A percentile compares a stretch with the other conserved stretches of the same genome.
These are phyloP conservation scores for Dasyprocta punctata DNA, from an alignment of 2,113 vertebrate genomes.

Conservation along the genomic window DNA sequence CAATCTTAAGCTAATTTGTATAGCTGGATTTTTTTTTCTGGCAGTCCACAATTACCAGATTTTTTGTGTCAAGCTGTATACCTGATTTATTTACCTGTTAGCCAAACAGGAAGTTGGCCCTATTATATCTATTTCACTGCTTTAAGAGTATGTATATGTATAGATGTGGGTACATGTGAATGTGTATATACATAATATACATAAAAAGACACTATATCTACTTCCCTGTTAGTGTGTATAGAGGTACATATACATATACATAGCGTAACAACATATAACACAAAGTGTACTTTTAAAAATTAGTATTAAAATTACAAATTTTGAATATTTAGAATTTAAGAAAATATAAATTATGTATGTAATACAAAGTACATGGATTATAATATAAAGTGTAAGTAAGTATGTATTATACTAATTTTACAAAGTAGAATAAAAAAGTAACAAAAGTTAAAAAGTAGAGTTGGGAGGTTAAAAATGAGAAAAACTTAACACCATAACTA, in stretches of 20 bases:
- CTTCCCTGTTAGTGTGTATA: background rate
- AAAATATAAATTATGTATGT: background rate
- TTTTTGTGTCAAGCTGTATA: background rate
- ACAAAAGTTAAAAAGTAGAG: background rate
- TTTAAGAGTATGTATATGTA: background rate
- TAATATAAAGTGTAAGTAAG: background rate
- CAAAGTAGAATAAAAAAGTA: slow-evolving; percentile 8
- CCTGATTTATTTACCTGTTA: background rate
- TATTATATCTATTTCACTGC: background rate
- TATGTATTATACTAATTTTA: background rate
- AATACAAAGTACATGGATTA: background rate
- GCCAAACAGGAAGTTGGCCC: background rate
- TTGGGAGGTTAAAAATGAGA: background rate
- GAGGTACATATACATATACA: background rate
- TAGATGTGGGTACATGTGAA: background rate
- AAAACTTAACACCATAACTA: background rate
- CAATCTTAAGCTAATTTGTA: background rate
- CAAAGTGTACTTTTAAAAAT: background rate
- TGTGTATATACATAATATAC: background rate
- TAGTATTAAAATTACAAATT: background rate
- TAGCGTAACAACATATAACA: background rate
- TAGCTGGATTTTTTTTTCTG: background rate
- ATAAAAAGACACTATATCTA: background rate
- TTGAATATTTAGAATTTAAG: background rate
- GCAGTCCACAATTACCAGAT: background rate